Conservation (phyloP, 2,888 invertebrate genomes). For the Parapristionchus giblindavisi region DNA sequence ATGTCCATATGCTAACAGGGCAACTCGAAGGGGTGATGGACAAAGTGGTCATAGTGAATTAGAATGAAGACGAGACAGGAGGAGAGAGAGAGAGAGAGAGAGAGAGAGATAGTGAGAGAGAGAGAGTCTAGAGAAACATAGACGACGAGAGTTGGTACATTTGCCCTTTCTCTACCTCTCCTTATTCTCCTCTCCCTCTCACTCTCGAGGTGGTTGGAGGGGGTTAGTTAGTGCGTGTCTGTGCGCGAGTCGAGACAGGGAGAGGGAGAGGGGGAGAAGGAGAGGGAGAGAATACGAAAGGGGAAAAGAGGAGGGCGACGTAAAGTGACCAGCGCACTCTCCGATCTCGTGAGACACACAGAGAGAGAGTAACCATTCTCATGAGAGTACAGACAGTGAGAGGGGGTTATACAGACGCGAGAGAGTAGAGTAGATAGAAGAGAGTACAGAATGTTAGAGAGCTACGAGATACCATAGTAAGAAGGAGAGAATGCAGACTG, state of each 20-base stretch:
- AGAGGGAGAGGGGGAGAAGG: background rate
- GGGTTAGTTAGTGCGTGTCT: too few relatives aligned
- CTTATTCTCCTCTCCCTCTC: too few relatives aligned
- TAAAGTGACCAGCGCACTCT: background rate
- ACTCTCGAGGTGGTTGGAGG: too few relatives aligned
- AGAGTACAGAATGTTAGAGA: too few relatives aligned
- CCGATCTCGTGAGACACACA: too few relatives aligned
- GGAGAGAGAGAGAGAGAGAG: slow-evolving; percentile 13
- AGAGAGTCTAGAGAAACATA: background rate
- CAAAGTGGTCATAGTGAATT: background rate
- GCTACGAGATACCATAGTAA: too few relatives aligned
- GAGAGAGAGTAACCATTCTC: background rate
- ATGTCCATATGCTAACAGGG: background rate
- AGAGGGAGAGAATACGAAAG: background rate
- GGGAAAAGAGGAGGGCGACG: background rate
- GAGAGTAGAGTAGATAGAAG: too few relatives aligned
- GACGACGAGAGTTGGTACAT: too few relatives aligned
- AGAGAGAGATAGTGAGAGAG: background rate
- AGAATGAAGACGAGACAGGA: background rate
- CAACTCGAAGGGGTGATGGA: background rate
- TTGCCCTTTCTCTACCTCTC: too few relatives aligned
- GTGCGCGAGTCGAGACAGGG: too few relatives aligned
- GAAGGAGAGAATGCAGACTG: too few relatives aligned
- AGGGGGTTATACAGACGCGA: background rate
- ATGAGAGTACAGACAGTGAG: background rate